Evolutionary conservation across 2,888 invertebrate genomes (phyloP).

Genomic region (Parasteatoda lunata): DNA sequence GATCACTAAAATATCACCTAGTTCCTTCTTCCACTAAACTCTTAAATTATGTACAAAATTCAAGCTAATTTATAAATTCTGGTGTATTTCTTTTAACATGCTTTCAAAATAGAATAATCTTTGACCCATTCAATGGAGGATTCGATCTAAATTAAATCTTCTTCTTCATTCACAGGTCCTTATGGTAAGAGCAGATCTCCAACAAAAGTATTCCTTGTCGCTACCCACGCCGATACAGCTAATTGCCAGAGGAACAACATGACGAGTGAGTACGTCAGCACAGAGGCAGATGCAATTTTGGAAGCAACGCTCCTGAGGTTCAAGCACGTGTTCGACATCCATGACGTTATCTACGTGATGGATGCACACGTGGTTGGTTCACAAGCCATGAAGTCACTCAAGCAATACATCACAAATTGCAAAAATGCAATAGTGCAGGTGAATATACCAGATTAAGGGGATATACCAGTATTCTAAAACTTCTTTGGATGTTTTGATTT

Average conservation of each 20-base stretch:
- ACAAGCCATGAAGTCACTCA: constrained; percentile 79
- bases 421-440: constrained; percentile 78
- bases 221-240: constrained; percentile 80
- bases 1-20: no score
- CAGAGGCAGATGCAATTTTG: constrained; percentile 72
- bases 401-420: constrained; percentile 77
- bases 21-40: no score
- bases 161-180: constrained; percentile 16
- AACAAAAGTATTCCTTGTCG: constrained; percentile 78
- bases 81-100: no score
- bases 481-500: no score
- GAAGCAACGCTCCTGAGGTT: constrained; percentile 76
- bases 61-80: no score
- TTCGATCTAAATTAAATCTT: no score
- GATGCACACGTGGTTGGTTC: constrained; percentile 80
- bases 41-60: no score
- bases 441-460: background rate
- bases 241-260: constrained; percentile 76
- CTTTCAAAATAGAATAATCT: no score
- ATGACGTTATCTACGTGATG: constrained; percentile 78
- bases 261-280: constrained; percentile 71
- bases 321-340: constrained; percentile 79
- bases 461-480: no score
- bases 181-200: constrained; percentile 78
- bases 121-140: no score